phyloP scores from a whole-genome alignment of 1,140 invertebrate genomes.

The Campodea augens region DNA sequence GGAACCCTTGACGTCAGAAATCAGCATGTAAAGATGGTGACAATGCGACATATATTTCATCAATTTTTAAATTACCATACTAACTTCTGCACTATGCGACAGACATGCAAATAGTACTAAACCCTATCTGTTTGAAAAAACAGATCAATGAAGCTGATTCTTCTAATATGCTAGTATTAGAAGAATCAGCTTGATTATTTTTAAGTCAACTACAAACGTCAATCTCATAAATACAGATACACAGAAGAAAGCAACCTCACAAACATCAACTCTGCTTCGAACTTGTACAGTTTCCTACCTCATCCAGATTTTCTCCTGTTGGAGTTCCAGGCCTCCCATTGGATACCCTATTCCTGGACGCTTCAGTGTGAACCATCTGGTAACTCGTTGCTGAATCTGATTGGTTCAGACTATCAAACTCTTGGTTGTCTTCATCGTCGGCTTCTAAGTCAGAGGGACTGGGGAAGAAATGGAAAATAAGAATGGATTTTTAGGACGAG shows the following conservation, averaged over 20 bases:
- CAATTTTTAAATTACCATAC: too few species aligned
- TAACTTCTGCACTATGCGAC: too few species aligned
- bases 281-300: too few species aligned
- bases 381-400: constrained; percentile 19
- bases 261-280: too few species aligned
- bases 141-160: neutral
- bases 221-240: neutral
- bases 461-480: constrained; percentile 1
- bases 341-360: neutral
- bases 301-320: constrained; percentile 24
- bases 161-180: neutral
- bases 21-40: too few species aligned
- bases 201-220: neutral
- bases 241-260: constrained; percentile 3
- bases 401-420: constrained; percentile 21
- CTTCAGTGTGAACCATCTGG: constrained; percentile 3
- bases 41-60: too few species aligned
- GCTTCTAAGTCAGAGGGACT: constrained; percentile 41
- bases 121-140: neutral
- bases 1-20: too few species aligned
- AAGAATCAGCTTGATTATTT: neutral
- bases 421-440: constrained; percentile 36
- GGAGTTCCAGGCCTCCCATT: constrained; percentile 21
- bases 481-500: too few species aligned
- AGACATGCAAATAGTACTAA: too few species aligned